A percentile compares a stretch with the other conserved stretches of the same genome.
Conservation (phyloP, 2,888 invertebrate genomes). For the Parnassius glacialis region DNA sequence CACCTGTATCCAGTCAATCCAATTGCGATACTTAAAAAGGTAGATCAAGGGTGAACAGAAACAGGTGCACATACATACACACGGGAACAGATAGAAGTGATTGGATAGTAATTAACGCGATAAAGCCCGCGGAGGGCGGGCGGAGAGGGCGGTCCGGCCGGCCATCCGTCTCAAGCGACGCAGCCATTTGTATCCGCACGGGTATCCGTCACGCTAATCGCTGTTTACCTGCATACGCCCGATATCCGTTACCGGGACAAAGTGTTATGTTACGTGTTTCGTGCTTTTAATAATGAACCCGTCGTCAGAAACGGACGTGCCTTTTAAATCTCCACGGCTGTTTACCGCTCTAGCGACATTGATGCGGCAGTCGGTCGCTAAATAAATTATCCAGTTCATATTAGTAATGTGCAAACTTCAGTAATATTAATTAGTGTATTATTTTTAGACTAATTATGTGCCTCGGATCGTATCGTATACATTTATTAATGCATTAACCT, state of each 20-base stretch:
- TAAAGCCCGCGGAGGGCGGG: conserved; percentile 48
- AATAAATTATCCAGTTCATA: neutral
- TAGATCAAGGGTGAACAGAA: conserved; percentile 4
- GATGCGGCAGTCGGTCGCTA: neutral
- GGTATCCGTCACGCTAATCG: conserved; percentile 71
- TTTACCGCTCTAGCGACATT: neutral
- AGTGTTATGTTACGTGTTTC: conserved; percentile 14
- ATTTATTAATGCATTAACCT: too few relatives aligned
- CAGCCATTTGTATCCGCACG: conserved; percentile 63
- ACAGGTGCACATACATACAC: conserved; percentile 17
- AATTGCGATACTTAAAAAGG: neutral
- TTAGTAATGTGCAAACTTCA: neutral
- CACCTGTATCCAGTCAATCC: neutral
- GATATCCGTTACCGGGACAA: conserved; percentile 20
- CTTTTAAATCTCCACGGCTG: conserved; percentile 4
- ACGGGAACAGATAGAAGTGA: conserved; percentile 40
- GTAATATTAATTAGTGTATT: too few relatives aligned
- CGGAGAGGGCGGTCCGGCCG: conserved; percentile 35
- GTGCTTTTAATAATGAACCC: conserved; percentile 18
- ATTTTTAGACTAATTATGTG: too few relatives aligned
- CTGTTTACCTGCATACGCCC: conserved; percentile 56
- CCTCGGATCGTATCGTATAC: too few relatives aligned
- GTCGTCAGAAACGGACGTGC: conserved; percentile 9
- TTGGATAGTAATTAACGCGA: conserved; percentile 62
- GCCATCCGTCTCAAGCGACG: conserved; percentile 65